A percentile compares a stretch with the other conserved stretches of the same genome.
These are phyloP conservation scores for Cephus pulcher DNA, from an alignment of 2,888 invertebrate species.

Conservation along the genomic window DNA sequence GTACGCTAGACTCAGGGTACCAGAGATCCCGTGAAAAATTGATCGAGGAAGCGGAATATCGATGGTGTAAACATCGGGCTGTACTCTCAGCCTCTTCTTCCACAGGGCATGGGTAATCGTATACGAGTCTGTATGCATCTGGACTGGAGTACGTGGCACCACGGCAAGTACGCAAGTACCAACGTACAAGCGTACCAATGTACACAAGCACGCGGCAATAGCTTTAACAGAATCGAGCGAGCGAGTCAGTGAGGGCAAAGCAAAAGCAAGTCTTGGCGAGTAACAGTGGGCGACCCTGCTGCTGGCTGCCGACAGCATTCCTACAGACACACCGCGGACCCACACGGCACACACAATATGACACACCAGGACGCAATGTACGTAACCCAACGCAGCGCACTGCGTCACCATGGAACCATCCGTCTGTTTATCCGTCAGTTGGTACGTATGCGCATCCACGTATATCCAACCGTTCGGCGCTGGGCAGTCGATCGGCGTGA, in stretches of 20 bases:
- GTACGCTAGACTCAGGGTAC: background rate
- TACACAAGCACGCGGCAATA: slow-evolving; percentile 3
- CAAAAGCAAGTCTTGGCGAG: slow-evolving; percentile 47
- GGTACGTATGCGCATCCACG: background rate
- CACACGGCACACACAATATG: slow-evolving; percentile 35
- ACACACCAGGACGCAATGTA: slow-evolving; percentile 19
- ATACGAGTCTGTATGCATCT: background rate
- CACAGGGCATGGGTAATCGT: background rate
- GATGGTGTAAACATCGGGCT: background rate
- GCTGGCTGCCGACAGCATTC: slow-evolving; percentile 56
- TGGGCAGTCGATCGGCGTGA: background rate
- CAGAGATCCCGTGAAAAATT: background rate
- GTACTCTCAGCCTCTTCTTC: background rate
- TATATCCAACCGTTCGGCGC: background rate
- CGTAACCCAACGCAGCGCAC: slow-evolving; percentile 36
- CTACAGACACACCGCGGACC: slow-evolving; percentile 46
- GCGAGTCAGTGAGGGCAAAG: slow-evolving; percentile 31
- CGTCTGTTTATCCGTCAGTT: background rate
- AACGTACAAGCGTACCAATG: background rate
- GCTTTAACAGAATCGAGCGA: slow-evolving; percentile 21
- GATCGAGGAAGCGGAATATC: background rate
- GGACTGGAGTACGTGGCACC: background rate
- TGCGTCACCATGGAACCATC: slow-evolving; percentile 29
- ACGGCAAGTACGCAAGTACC: background rate
- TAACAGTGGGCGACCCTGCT: slow-evolving; percentile 56